Percentiles rank a stretch among this genome's conserved stretches.
Conservation (phyloP, 2,888 invertebrate genomes). For the Archaeoteleia sp. region DNA sequence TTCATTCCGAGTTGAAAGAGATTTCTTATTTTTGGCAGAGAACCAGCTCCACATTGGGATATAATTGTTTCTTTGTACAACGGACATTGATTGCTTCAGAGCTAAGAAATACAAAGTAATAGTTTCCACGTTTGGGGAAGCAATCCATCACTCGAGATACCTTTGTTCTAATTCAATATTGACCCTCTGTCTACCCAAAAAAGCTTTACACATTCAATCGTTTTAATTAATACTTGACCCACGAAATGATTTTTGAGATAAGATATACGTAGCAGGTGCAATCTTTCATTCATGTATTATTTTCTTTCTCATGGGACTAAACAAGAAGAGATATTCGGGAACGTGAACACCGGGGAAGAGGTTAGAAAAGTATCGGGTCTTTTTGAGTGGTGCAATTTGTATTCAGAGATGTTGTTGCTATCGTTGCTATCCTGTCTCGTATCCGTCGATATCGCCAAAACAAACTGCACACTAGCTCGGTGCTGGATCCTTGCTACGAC, state of each 20-base stretch:
- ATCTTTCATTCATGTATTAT: background rate
- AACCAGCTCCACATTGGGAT: too few species aligned
- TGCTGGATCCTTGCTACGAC: slow-evolving; percentile 6
- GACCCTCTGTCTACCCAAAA: slow-evolving; percentile 10
- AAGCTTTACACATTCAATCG: too few species aligned
- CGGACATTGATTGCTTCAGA: slow-evolving; percentile 10
- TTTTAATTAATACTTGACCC: too few species aligned
- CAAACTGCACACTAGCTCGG: slow-evolving; percentile 28
- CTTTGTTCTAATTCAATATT: slow-evolving; percentile 14
- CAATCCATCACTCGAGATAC: slow-evolving; percentile 8
- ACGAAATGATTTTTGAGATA: background rate
- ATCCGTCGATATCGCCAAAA: slow-evolving; percentile 43
- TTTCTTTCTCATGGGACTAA: background rate
- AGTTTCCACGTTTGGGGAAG: slow-evolving; percentile 8
- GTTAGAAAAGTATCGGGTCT: slow-evolving; percentile 31
- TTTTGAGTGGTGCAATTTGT: slow-evolving; percentile 38
- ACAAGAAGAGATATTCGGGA: slow-evolving; percentile 20
- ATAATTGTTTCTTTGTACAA: slow-evolving; percentile 5
- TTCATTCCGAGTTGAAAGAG: too few species aligned
- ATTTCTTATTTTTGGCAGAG: too few species aligned
- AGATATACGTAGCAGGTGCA: background rate
- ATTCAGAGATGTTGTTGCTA: slow-evolving; percentile 35
- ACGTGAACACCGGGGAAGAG: slow-evolving; percentile 17
- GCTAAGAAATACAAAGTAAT: slow-evolving; percentile 4
- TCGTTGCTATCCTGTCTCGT: slow-evolving; percentile 26